Conservation (phyloP, 2,888 invertebrate genomes). For the Heliconius ethilla region DNA sequence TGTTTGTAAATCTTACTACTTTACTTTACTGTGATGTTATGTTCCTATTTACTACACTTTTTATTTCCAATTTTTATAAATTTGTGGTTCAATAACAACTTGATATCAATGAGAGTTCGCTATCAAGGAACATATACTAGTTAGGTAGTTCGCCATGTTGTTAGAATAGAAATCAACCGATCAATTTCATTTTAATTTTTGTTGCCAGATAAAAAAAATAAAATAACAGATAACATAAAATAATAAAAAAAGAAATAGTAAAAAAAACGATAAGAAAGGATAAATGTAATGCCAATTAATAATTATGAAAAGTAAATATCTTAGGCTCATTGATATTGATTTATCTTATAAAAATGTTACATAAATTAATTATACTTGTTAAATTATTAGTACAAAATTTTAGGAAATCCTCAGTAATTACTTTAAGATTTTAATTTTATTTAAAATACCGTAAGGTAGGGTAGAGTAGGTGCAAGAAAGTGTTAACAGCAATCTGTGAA, state of each 20-base stretch:
- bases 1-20: constrained; percentile 1
- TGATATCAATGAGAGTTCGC: constrained; percentile 53
- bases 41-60: constrained; percentile 11
- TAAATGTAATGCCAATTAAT: not conserved
- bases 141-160: constrained; percentile 68
- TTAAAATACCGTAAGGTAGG: too few species aligned
- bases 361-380: too few species aligned
- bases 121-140: constrained; percentile 51
- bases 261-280: not conserved
- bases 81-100: constrained; percentile 30
- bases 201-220: constrained; percentile 42
- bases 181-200: constrained; percentile 51
- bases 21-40: not conserved
- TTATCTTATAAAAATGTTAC: too few species aligned
- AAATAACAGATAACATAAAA: not conserved
- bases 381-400: too few species aligned
- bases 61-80: constrained; percentile 10
- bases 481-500: not conserved
- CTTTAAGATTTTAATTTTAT: too few species aligned
- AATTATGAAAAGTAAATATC: too few species aligned
- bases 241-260: not conserved
- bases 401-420: too few species aligned
- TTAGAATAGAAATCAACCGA: constrained; percentile 59
- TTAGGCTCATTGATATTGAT: too few species aligned
- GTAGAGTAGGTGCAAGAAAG: not conserved